phyloP scores from a whole-genome alignment of 2,113 vertebrate species.

The Xyrauchen texanus region DNA sequence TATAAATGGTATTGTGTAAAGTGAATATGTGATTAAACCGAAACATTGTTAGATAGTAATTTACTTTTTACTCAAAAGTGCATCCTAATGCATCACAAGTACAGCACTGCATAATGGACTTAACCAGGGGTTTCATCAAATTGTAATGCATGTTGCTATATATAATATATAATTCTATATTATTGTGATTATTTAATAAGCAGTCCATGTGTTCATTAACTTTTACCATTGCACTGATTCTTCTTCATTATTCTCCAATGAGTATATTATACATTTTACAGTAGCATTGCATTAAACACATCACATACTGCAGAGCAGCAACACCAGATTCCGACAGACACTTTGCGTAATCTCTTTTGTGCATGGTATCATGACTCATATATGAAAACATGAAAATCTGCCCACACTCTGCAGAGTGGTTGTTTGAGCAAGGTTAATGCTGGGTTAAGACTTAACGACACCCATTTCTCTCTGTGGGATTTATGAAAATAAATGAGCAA shows the following conservation, averaged over 20 bases:
- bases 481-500: constrained; percentile 27
- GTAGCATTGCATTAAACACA: not conserved
- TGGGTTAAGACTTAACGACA: constrained; percentile 16
- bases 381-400: constrained; percentile 21
- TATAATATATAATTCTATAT: no score
- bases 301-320: constrained; percentile 2
- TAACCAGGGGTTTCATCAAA: not conserved
- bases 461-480: not conserved
- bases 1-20: not conserved
- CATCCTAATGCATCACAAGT: not conserved
- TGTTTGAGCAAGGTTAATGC: constrained; percentile 15
- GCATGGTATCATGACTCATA: constrained; percentile 24
- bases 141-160: no score
- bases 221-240: no score
- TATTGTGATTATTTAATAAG: no score
- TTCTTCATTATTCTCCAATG: not conserved
- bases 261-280: not conserved
- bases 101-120: not conserved
- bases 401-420: constrained; percentile 3
- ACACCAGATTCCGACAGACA: not conserved
- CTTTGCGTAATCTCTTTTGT: constrained; percentile 17
- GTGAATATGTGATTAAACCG: not conserved
- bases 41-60: no score
- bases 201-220: no score
- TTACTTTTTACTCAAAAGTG: not conserved